Evolutionary conservation across 2,113 vertebrate species (phyloP), one percentile per base, ranked within the genome.

Genomic region (Rhea americana): DNA sequence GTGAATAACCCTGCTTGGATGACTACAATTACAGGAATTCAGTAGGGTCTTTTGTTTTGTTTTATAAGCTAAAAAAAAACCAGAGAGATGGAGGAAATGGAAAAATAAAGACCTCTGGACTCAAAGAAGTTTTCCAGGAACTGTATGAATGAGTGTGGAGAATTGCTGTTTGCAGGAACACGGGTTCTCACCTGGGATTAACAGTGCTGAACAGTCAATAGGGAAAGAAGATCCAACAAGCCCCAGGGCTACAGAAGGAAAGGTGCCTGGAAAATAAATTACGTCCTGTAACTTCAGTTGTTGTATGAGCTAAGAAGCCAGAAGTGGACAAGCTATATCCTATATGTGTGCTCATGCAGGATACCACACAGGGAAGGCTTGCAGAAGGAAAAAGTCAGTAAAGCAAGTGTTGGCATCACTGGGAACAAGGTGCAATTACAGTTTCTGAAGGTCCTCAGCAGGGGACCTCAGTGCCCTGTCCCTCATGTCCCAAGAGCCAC

Each of bases 1-100:
- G 0, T 51, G 76, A 93, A n/a, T 67, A 85, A 74, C 76, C 55
- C 65, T 88, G 76, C 68, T 66, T 70, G 45, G 87, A 80, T 91
- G 50, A 71, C 72, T 80, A 0, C 67, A 95, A 96, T 95, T 91
- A 93, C 55, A 74, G 65, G 79, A 83, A 88, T 91, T 85, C 58
- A 88, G 51, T 13, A 59, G 47, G 26, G 50, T 66, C 86, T 81
- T 94, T 91, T 89, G 63, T 63, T 84, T 82, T 88, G 47, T 73
- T 93, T 80, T 37, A 58, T 41, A 78, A 76, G 28, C 68, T 82
- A 70, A 74, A 93, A 82, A 35, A 30, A 86, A 56, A 68, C 12
- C 1, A 48, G 28, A 4, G 28, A 70, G 67, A 16, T 65, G 37
- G 25, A 79, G 20, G 59, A 80, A 87, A 87, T 11, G 19, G 68